Conservation (phyloP, 2,888 invertebrate species). For the Hypomecis atomaria region DNA sequence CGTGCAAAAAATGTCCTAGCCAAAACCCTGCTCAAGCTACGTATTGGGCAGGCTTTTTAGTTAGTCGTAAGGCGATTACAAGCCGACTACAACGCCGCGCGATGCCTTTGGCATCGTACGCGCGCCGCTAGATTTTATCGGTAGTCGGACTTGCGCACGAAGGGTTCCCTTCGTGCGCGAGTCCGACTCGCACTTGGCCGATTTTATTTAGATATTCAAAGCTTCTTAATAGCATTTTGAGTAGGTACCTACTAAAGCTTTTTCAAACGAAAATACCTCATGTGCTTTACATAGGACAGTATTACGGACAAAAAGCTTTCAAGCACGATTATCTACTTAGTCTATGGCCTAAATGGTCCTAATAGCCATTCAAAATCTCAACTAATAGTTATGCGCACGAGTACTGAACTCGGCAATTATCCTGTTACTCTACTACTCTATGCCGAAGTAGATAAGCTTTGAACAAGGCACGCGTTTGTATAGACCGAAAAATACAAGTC, state of each 20-base stretch:
- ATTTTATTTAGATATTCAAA: no score
- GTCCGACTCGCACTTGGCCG: no score
- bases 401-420: slow-evolving; percentile 45
- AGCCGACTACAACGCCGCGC: no score
- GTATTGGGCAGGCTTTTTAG: no score
- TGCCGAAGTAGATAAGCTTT: slow-evolving; percentile 9
- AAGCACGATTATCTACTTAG: slow-evolving; percentile 30
- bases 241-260: background rate
- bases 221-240: background rate
- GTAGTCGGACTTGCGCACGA: no score
- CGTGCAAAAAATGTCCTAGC: no score
- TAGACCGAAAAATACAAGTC: no score
- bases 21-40: no score
- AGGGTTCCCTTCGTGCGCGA: no score
- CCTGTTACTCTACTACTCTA: slow-evolving; percentile 52
- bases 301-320: slow-evolving; percentile 13
- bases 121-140: no score
- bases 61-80: no score
- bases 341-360: slow-evolving; percentile 18
- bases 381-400: slow-evolving; percentile 26
- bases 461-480: background rate
- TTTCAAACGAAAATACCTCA: background rate
- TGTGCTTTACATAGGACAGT: background rate
- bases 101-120: no score
- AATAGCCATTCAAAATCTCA: slow-evolving; percentile 23